phyloP scores from a whole-genome alignment of 1,140 invertebrate species.

The Drosophila auraria region DNA sequence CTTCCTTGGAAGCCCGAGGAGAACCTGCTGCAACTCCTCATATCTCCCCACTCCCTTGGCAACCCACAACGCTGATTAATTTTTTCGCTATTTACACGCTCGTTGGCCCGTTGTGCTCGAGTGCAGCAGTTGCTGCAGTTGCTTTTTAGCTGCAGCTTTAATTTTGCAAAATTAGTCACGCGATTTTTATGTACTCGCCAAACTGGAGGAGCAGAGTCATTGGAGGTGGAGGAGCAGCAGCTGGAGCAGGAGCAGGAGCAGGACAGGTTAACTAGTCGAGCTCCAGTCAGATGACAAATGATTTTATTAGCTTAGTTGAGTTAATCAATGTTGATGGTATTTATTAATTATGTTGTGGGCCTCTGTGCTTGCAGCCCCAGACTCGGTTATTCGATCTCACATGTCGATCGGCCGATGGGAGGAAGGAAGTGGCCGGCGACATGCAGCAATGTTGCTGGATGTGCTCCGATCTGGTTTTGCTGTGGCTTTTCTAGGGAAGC shows the following conservation, averaged over 20 bases:
- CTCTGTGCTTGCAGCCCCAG: conserved; percentile 35
- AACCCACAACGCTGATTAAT: conserved; percentile 69
- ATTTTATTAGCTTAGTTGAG: conserved; percentile 84
- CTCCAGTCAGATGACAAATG: conserved; percentile 81
- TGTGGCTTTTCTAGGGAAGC: conserved; percentile 22
- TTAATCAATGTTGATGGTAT: conserved; percentile 84
- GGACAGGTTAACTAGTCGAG: conserved; percentile 70
- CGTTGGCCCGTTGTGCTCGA: conserved; percentile 63
- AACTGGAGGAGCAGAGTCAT: conserved; percentile 35
- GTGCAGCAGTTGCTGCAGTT: conserved; percentile 30
- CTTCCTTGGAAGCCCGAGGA: conserved; percentile 17
- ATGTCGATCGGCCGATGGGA: conserved; percentile 51
- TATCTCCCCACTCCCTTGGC: conserved; percentile 8
- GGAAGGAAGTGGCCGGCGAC: conserved; percentile 59
- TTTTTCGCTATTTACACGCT: conserved; percentile 84
- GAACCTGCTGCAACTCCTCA: conserved; percentile 44
- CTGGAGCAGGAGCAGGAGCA: background rate
- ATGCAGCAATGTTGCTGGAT: conserved; percentile 50
- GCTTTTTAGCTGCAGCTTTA: conserved; percentile 67
- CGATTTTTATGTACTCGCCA: conserved; percentile 80
- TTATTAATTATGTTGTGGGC: conserved; percentile 82
- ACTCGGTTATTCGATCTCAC: conserved; percentile 72
- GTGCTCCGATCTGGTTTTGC: conserved; percentile 36
- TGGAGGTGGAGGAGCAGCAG: background rate
- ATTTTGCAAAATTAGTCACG: conserved; percentile 82